Evolutionary conservation across 2,888 invertebrate species (phyloP), one percentile per base, ranked within the genome.

Genomic region (Limnephilus marmoratus): DNA sequence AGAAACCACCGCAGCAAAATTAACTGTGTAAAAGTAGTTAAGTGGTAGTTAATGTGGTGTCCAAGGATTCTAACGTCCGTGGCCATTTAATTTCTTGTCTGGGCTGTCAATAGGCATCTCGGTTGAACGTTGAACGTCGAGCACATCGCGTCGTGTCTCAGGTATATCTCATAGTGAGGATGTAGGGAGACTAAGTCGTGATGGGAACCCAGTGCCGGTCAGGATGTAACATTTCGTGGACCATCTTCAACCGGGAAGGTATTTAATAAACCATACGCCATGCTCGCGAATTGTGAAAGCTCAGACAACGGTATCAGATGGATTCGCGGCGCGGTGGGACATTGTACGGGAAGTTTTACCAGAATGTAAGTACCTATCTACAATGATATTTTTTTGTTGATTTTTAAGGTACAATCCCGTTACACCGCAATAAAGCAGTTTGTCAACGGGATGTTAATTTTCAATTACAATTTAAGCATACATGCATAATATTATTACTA

Each of bases 251-350:
- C 29, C 86, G 68, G 68, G 68, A 68, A n/a, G 86, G 41, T 45
- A 86, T 86, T 41, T 86, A 49, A 86, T 86, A 86, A 86, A 49
- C 86, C 86, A 86, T 86, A 45, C 86, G 29, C 41, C 86, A 45
- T 29, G 41, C 86, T 86, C 7, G 37, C 34, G 83, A 83, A 34
- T 18, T 31, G 83, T 83, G 45, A 86, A 86, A 45, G 86, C 86
- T 86, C 86, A 29, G 45, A 24, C 45, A n/a, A n/a, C 41, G 41
- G n/a, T 86, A 86, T 86, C 86, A 45, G 86, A 86, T 45, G 86
- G 86, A 12, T 24, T n/a, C n/a, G 29, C n/a, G 37, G 3, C 37
- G 34, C 34, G 34, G 82, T 24, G 82, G 34, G 82, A 24, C 24
- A 24, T 68, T 68, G 68, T n/a, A 68, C 68, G 24, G n/a, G 9